Evolutionary conservation across 1,140 invertebrate genomes (phyloP).

Genomic region (Ooceraea biroi): DNA sequence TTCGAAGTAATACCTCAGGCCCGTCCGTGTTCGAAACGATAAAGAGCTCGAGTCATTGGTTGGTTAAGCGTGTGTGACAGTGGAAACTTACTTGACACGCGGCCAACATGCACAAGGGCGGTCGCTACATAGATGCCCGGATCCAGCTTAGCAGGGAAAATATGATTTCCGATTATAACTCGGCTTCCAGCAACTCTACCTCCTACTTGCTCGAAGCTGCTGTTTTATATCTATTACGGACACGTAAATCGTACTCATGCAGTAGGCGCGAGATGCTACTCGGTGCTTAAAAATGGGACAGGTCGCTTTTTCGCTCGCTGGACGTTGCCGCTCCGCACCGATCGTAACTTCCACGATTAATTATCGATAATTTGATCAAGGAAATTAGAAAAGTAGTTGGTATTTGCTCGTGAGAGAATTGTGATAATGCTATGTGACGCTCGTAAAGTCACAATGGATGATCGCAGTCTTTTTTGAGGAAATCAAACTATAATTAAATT

Average conservation of each 20-base stretch:
- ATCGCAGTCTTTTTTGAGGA: not conserved
- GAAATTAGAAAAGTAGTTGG: not conserved
- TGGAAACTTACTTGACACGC: constrained; percentile 79
- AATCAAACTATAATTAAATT: not conserved
- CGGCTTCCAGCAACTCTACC: constrained; percentile 76
- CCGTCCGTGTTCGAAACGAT: constrained; percentile 38
- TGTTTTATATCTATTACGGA: constrained; percentile 76
- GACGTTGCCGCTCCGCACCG: constrained; percentile 54
- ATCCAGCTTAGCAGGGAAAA: constrained; percentile 81
- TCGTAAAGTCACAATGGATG: not conserved
- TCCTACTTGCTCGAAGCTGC: constrained; percentile 75
- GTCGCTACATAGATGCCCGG: constrained; percentile 78
- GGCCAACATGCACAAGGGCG: constrained; percentile 77
- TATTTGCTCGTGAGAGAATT: not conserved
- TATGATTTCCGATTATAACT: constrained; percentile 81
- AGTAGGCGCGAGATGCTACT: constrained; percentile 69
- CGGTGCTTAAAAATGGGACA: constrained; percentile 64
- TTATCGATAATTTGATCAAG: not conserved
- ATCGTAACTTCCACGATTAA: not conserved
- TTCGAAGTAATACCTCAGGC: constrained; percentile 41
- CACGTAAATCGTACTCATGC: constrained; percentile 75
- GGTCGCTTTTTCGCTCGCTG: constrained; percentile 46
- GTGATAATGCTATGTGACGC: not conserved
- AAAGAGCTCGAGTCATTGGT: constrained; percentile 35
- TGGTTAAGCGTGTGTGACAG: constrained; percentile 55